A percentile compares a stretch with the other conserved stretches of the same genome.
Conservation (phyloP, 2,113 vertebrate species). For the Megaleporinus macrocephalus region DNA sequence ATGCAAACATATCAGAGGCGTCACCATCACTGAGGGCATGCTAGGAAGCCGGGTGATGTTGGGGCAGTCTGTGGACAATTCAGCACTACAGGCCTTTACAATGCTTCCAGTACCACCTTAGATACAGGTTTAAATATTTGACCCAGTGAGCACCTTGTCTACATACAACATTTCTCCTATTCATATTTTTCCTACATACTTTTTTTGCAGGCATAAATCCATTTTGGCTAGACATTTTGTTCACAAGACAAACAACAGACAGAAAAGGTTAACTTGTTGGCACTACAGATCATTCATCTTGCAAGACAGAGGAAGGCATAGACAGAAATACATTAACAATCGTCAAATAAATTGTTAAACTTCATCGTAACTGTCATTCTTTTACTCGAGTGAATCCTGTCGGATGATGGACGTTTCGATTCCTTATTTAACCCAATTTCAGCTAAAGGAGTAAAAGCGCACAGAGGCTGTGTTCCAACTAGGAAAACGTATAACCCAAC, state of each 20-base stretch:
- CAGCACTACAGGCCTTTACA: constrained; percentile 55
- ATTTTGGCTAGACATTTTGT: constrained; percentile 73
- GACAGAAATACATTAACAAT: constrained; percentile 77
- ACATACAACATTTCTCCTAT: constrained; percentile 50
- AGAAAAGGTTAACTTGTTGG: constrained; percentile 69
- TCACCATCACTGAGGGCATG: constrained; percentile 72
- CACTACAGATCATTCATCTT: constrained; percentile 76
- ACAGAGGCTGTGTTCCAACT: constrained; percentile 33
- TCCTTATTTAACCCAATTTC: constrained; percentile 12
- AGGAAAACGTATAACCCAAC: constrained; percentile 51
- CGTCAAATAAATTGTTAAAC: constrained; percentile 62
- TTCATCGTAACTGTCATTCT: constrained; percentile 60
- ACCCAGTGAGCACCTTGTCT: constrained; percentile 60
- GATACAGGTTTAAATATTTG: constrained; percentile 56
- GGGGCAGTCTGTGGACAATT: constrained; percentile 61
- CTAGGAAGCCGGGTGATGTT: constrained; percentile 64
- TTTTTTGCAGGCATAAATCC: constrained; percentile 67
- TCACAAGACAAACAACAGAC: constrained; percentile 73
- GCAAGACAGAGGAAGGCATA: constrained; percentile 77
- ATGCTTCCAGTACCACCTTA: constrained; percentile 50
- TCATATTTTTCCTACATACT: constrained; percentile 49
- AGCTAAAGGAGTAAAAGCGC: constrained; percentile 7
- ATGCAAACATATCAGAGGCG: constrained; percentile 70
- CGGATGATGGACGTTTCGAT: constrained; percentile 28
- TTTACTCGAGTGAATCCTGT: constrained; percentile 53